A percentile compares a stretch with the other conserved stretches of the same genome.
Conservation (phyloP, 2,797 vertebrate genomes). For the Garrulus glandarius region DNA sequence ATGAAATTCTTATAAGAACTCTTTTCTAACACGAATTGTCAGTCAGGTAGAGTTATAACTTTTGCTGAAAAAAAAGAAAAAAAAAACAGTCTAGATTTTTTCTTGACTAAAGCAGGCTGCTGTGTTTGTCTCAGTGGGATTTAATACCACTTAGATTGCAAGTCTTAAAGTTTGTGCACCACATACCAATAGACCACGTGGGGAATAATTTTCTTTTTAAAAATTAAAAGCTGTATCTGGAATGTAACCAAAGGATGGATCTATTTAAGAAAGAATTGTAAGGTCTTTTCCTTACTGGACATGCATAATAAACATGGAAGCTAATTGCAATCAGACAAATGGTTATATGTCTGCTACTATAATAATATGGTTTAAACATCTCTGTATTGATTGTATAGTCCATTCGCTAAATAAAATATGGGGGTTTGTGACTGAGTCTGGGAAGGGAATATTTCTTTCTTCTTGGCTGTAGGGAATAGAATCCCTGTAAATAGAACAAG, state of each 20-base stretch:
- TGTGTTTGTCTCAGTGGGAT: not conserved
- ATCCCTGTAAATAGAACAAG: not conserved
- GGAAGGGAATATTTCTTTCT: not conserved
- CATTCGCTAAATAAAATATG: not conserved
- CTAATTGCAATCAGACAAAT: not conserved
- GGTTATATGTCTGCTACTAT: not conserved
- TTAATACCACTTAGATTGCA: not conserved
- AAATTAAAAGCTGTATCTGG: not conserved
- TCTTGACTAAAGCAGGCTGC: not conserved
- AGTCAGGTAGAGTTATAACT: not conserved
- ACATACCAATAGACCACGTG: not conserved
- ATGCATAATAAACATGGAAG: not conserved
- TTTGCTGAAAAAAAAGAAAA: not conserved
- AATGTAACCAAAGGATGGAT: not conserved
- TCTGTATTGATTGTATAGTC: not conserved
- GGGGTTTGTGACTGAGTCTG: accelerated
- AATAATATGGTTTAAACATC: not conserved
- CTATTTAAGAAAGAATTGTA: not conserved
- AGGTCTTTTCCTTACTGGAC: not conserved
- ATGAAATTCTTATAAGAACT: slow-evolving; percentile 21
- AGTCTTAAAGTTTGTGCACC: not conserved
- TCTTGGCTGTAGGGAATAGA: not conserved
- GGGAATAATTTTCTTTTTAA: not conserved
- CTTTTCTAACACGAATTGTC: not conserved
- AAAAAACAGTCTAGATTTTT: not conserved